phyloP scores from a whole-genome alignment of 2,113 vertebrate species.

The Odontophorus gujanensis region DNA sequence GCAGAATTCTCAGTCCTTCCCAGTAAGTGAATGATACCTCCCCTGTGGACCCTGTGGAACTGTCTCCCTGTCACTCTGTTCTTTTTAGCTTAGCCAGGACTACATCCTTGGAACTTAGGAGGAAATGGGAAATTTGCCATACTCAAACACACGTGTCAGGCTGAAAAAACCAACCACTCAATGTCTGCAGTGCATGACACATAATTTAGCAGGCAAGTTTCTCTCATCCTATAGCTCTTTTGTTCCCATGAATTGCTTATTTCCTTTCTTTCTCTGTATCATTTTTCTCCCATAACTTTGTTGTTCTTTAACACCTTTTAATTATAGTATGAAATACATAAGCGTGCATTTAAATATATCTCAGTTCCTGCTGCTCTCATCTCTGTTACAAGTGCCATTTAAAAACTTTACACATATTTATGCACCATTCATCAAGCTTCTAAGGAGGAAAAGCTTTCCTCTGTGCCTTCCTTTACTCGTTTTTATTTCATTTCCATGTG shows the following conservation, averaged over 20 bases:
- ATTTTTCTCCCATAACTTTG: not conserved
- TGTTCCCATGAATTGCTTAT: not conserved
- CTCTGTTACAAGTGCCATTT: not conserved
- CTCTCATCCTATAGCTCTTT: not conserved
- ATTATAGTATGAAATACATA: not conserved
- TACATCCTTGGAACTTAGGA: not conserved
- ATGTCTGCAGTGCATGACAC: not conserved
- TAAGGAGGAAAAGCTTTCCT: not conserved
- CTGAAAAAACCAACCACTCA: not conserved
- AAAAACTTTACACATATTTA: not conserved
- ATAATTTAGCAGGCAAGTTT: not conserved
- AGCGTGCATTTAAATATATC: not conserved
- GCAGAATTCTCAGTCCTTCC: not conserved
- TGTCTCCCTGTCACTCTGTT: not conserved
- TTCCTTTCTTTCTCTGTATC: not conserved
- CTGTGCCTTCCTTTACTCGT: rapidly evolving
- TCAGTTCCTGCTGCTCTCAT: not conserved
- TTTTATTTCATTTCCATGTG: not conserved
- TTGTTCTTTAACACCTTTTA: not conserved
- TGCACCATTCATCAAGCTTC: not conserved
- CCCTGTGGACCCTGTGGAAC: not conserved
- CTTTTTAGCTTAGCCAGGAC: not conserved
- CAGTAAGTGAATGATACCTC: not conserved
- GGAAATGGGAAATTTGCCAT: not conserved
- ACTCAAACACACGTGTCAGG: not conserved